Percentiles rank a stretch among this genome's conserved stretches.
phyloP scores from a whole-genome alignment of 2,113 vertebrate genomes.

The Macquaria australasica region DNA sequence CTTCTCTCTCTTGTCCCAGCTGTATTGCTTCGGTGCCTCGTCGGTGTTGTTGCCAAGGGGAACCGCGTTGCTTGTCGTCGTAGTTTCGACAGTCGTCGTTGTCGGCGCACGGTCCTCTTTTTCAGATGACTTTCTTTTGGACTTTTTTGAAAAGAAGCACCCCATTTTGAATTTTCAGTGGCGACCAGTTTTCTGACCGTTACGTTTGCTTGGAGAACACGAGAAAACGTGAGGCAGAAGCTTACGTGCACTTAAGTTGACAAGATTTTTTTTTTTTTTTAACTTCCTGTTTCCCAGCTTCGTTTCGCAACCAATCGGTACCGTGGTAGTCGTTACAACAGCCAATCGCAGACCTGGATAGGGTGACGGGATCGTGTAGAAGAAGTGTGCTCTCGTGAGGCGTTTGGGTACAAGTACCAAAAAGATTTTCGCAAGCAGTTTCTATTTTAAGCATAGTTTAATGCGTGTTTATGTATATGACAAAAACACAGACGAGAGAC shows the following conservation, averaged over 20 bases:
- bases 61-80: slow-evolving; percentile 73
- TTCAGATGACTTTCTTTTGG: slow-evolving; percentile 81
- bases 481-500: neutral
- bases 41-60: slow-evolving; percentile 81
- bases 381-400: neutral
- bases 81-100: slow-evolving; percentile 68
- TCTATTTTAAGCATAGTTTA: neutral
- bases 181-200: neutral
- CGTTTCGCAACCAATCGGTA: slow-evolving; percentile 74
- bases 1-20: slow-evolving; percentile 90
- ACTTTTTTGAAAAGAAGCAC: slow-evolving; percentile 87
- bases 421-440: fast-evolving
- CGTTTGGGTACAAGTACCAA: neutral
- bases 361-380: neutral
- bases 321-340: slow-evolving; percentile 24
- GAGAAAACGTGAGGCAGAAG: neutral
- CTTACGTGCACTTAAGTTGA: slow-evolving; percentile 54
- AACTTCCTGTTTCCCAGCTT: slow-evolving; percentile 80
- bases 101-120: slow-evolving; percentile 73
- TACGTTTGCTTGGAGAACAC: neutral
- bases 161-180: slow-evolving; percentile 76
- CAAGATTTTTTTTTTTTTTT: slow-evolving; percentile 52
- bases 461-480: too few species aligned
- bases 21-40: slow-evolving; percentile 87
- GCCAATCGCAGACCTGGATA: slow-evolving; percentile 65